phyloP scores from a whole-genome alignment of 2,797 vertebrate species.

The Pitangus sulphuratus region DNA sequence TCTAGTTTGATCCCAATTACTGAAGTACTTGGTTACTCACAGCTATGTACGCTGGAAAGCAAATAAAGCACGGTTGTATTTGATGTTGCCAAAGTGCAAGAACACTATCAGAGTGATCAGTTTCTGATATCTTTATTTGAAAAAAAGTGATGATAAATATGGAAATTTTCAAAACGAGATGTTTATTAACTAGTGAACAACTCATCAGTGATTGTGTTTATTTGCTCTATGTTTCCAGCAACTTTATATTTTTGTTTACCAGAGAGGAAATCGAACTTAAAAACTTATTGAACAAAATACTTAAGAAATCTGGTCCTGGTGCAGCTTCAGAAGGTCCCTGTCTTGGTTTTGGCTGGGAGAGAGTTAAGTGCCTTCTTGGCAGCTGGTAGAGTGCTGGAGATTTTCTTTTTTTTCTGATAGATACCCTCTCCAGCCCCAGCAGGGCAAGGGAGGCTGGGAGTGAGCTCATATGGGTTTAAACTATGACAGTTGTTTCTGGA shows the following conservation, averaged over 20 bases:
- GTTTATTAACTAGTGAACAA: background rate
- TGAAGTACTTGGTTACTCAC: background rate
- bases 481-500: background rate
- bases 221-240: background rate
- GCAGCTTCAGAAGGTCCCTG: background rate
- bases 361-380: background rate
- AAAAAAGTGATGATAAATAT: background rate
- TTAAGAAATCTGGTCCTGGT: background rate
- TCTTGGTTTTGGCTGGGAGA: background rate
- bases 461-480: background rate
- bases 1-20: background rate
- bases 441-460: background rate
- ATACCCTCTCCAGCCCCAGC: background rate
- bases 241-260: background rate
- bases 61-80: background rate
- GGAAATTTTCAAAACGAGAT: background rate
- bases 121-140: background rate
- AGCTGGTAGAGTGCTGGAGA: background rate
- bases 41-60: background rate
- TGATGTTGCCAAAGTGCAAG: background rate
- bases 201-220: background rate
- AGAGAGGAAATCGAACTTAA: background rate
- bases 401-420: background rate
- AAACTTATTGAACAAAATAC: background rate
- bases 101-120: background rate